Evolutionary conservation across 2,797 vertebrate genomes (phyloP), one percentile per base, ranked within the genome.

Genomic region (Sorex maritimensis): DNA sequence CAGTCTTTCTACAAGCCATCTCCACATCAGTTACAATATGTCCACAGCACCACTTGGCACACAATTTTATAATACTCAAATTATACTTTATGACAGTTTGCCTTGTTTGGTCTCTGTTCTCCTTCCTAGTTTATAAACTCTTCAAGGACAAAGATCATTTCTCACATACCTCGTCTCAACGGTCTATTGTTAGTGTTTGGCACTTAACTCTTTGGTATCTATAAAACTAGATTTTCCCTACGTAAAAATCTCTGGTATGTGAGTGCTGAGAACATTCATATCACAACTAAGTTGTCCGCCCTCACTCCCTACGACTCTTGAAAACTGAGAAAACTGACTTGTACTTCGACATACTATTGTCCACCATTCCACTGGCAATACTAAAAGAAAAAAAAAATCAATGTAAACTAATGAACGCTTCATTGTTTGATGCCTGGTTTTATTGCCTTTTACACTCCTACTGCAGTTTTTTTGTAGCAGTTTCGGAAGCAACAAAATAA

Each of bases 361-460:
- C 73, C 61, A 88, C 38, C 23, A 88, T 4, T 2, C 78, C 46
- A 84, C 2, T 65, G 19, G 38, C 73, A 91, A 69, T 67, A 90
- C 12, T 86, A 58, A 58, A 58, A 58, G 6, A 58, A 58, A 58
- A 58, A 58, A 58, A 58, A 17, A 17, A 58, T 19, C 11, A 58
- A 67, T 28, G 23, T 67, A 26, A 67, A 1, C 65, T 84, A 93
- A 83, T 63, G 81, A 30, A 79, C 52, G 46, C 87, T 93, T 78
- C 30, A 74, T 88, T 26, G 38, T 75, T 85, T 90, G 74, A 93
- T 75, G 78, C 19, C 34, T 61, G 26, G 77, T 92, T 94, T 77
- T 61, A 88, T n/a, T 63, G 85, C 73, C 9, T 58, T 67, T 49
- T 94, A 78, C 74, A 21, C 4, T 38, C 72, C 44, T 65, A 55